Conservation (phyloP, 2,113 vertebrate species). For the Blennius ocellaris region DNA sequence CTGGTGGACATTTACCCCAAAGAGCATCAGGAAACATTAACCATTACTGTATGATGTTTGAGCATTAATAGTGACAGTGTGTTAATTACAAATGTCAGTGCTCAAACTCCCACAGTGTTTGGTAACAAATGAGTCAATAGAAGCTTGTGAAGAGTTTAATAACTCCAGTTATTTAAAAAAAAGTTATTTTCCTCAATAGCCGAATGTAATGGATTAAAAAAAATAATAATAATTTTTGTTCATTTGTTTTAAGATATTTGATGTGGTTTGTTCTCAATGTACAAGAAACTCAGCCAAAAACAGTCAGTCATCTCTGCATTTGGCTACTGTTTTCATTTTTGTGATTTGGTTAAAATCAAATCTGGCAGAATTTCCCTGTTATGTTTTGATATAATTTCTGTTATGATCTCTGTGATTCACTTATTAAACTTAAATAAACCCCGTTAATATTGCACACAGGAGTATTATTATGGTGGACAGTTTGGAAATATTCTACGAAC, state of each 20-base stretch:
- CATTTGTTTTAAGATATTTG: background rate
- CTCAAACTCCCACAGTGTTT: no score
- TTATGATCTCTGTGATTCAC: constrained; percentile 15
- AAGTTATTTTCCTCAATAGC: background rate
- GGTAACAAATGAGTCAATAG: no score
- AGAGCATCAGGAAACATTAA: no score
- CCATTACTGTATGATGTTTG: no score
- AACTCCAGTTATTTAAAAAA: no score
- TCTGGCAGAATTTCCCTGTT: background rate
- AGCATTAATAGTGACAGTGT: no score
- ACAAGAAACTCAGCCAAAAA: background rate
- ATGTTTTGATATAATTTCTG: constrained; percentile 4
- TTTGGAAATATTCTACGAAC: background rate
- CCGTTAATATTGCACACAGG: no score
- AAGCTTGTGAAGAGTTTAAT: no score
- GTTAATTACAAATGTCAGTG: no score
- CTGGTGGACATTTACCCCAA: no score
- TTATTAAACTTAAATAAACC: background rate
- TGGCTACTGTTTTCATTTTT: no score
- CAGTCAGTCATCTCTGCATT: constrained; percentile 7
- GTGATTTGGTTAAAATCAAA: background rate
- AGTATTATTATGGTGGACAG: background rate
- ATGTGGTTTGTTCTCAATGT: constrained; percentile 14
- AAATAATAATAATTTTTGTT: no score
- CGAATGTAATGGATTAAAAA: background rate